A percentile compares a stretch with the other conserved stretches of the same genome.
phyloP scores from a whole-genome alignment of 2,888 invertebrate genomes.

The Euplagia quadripunctaria region DNA sequence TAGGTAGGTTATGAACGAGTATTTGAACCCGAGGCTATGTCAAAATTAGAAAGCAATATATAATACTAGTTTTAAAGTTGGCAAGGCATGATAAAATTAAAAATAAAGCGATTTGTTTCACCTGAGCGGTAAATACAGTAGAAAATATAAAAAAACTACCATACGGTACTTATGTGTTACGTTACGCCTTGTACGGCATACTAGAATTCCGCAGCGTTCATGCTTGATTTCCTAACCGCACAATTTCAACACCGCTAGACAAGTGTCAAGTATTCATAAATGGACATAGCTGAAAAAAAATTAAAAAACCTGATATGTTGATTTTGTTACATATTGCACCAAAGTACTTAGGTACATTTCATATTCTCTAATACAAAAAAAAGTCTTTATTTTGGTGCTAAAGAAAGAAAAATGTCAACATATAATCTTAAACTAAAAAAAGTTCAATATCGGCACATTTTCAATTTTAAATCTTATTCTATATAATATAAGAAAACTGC shows the following conservation, averaged over 20 bases:
- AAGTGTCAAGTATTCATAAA: slow-evolving; percentile 49
- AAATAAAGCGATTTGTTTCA: background rate
- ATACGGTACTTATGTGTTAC: background rate
- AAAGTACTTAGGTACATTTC: slow-evolving; percentile 15
- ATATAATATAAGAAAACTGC: slow-evolving; percentile 29
- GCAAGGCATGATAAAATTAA: background rate
- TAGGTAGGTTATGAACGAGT: background rate
- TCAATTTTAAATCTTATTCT: slow-evolving; percentile 35
- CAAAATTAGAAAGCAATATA: background rate
- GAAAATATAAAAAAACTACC: background rate
- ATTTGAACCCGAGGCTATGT: background rate
- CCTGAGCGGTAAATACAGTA: background rate
- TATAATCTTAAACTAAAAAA: background rate
- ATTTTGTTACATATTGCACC: slow-evolving; percentile 27
- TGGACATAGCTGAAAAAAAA: background rate
- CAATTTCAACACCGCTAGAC: slow-evolving; percentile 52
- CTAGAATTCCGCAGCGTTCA: slow-evolving; percentile 51
- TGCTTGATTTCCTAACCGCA: slow-evolving; percentile 53
- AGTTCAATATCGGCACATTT: background rate
- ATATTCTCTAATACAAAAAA: slow-evolving; percentile 31
- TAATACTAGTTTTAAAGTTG: background rate
- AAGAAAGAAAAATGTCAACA: background rate
- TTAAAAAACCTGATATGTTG: slow-evolving; percentile 35
- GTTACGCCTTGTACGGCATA: background rate
- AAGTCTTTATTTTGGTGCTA: background rate